Evolutionary conservation across 2,113 vertebrate genomes (phyloP).

Genomic region (Ceyx margarethae): DNA sequence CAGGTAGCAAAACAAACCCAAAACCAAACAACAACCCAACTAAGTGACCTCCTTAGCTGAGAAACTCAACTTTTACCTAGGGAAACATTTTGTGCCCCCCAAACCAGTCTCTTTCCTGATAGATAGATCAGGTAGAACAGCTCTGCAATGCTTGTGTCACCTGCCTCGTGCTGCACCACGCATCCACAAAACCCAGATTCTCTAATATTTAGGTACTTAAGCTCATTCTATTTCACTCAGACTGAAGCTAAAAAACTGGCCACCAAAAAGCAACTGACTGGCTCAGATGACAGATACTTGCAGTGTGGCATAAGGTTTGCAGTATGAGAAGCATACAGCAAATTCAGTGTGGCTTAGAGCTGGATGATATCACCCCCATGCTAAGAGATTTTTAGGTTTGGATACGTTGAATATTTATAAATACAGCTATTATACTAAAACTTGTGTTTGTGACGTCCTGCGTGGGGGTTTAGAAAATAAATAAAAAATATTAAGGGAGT

Average conservation of each 20-base stretch:
- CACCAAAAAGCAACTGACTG: not conserved
- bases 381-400: not conserved
- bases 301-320: not conserved
- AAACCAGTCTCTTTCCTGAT: not conserved
- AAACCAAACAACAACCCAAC: not conserved
- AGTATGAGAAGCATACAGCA: not conserved
- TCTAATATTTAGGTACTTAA: not conserved
- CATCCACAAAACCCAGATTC: not conserved
- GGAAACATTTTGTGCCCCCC: not conserved
- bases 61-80: not conserved
- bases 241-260: accelerated
- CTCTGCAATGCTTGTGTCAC: not conserved
- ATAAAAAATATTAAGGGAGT: not conserved
- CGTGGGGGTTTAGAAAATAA: not conserved
- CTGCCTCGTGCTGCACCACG: accelerated
- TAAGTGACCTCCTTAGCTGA: not conserved
- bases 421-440: not conserved
- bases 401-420: not conserved
- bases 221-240: not conserved
- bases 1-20: not conserved
- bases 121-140: accelerated
- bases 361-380: not conserved
- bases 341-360: not conserved
- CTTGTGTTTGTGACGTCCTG: not conserved
- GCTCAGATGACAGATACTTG: not conserved